phyloP scores from a whole-genome alignment of 2,797 vertebrate species.

The Helarctos malayanus region DNA sequence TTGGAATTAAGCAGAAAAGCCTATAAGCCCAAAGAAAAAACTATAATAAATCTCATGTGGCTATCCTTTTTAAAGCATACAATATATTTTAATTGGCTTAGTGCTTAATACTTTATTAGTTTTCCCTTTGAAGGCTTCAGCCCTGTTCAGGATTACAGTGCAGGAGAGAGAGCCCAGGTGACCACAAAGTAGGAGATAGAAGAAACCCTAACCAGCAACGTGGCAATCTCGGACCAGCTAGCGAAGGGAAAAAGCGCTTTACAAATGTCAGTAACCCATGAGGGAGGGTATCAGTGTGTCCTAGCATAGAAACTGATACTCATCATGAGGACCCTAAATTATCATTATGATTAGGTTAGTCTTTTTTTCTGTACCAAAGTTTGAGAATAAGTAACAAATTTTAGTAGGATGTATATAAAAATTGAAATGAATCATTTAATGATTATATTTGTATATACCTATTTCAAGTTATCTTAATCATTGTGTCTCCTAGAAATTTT shows the following conservation, averaged over 20 bases:
- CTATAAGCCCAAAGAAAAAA: not conserved
- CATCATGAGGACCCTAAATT: not conserved
- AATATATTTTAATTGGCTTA: conserved; percentile 52
- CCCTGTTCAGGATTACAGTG: not conserved
- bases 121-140: not conserved
- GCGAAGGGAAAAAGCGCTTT: not conserved
- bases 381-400: conserved; percentile 25
- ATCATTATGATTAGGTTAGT: not conserved
- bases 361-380: conserved; percentile 50
- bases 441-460: conserved; percentile 13
- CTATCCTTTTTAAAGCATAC: conserved; percentile 35
- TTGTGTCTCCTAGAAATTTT: conserved; percentile 3
- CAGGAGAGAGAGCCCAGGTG: not conserved
- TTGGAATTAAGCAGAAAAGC: conserved; percentile 48
- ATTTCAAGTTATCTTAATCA: conserved; percentile 48
- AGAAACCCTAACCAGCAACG: not conserved
- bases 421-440: conserved; percentile 27
- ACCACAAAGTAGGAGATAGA: not conserved
- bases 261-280: not conserved
- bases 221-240: not conserved
- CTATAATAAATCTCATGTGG: not conserved
- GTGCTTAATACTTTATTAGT: not conserved
- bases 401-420: conserved; percentile 58
- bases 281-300: not conserved
- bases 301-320: not conserved